Conservation (phyloP, 2,797 vertebrate species). For the Girardinus metallicus region DNA sequence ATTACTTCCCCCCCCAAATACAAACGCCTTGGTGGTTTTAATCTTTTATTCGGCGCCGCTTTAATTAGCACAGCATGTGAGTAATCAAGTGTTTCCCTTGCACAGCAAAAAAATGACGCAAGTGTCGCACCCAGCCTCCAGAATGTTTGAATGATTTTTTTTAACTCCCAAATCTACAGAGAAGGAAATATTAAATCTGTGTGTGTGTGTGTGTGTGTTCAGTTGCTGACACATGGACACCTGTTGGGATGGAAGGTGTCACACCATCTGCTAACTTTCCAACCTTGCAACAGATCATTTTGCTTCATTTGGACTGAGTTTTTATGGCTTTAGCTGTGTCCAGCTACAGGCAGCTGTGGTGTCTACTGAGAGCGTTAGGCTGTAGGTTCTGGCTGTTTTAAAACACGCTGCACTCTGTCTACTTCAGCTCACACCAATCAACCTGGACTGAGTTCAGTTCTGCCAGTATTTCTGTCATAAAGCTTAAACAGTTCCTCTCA, state of each 20-base stretch:
- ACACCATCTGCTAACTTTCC: conserved; percentile 66
- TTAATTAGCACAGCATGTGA: conserved; percentile 1
- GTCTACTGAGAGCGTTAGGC: conserved; percentile 23
- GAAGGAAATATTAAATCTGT: neutral
- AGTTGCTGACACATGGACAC: conserved; percentile 19
- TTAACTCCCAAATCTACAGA: neutral
- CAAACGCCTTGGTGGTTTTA: conserved; percentile 1
- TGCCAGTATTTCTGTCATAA: neutral
- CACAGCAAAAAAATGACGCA: neutral
- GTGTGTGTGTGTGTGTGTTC: neutral
- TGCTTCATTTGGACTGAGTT: conserved; percentile 35
- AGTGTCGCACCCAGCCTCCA: neutral
- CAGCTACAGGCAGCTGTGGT: conserved; percentile 38
- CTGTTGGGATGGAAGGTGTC: conserved; percentile 55
- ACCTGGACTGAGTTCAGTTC: neutral
- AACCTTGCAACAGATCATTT: conserved; percentile 24
- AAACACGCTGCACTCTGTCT: neutral
- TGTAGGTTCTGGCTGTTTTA: neutral
- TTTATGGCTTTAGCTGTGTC: conserved; percentile 55
- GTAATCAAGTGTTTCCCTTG: conserved; percentile 10
- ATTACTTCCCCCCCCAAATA: neutral
- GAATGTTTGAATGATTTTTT: neutral
- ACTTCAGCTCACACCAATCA: neutral
- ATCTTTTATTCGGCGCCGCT: neutral
- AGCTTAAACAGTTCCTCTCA: neutral